Base-by-base conservation (phyloP, 2,113 vertebrate genomes). In the Mesocricetus auratus region DNA sequence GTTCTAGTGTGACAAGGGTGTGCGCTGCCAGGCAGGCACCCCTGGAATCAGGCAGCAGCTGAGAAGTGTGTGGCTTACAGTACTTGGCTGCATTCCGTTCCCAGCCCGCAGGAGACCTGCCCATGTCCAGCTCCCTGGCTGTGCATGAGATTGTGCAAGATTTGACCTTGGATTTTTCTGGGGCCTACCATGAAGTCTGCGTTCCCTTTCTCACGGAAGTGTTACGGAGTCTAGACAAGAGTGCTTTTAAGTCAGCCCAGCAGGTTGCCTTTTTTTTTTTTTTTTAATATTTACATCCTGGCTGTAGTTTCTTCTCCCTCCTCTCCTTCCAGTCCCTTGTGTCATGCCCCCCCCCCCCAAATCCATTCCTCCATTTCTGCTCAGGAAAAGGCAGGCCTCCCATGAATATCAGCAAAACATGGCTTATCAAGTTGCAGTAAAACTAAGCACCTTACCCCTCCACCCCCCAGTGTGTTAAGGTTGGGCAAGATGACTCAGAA, bases 111-210 rank as follows among this genome's bases (percentile, higher is more conserved):
- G 64, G 53, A 29, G 64, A 31, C 24, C 1, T 1, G 33, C 58
- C 29, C n/a, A n/a, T 31, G 7, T 33, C 45, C 62, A 1, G 13
- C 77, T 56, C 24, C 64, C 7, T 0, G 2, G 24, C n/a, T 83
- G 56, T 17, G n/a, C 24, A 21, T 0, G n/a, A 24, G 66, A 17
- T 50, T 17, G 16, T 24, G 69, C 24, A 73, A 16, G 64, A 2
- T 42, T 53, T 50, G 60, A 21, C 19, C 62, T 33, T 0, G 0
- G 0, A 24, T n/a, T 74, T 58, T 47, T 36, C 58, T 53, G 8
- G 0, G 17, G 50, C 26, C 31, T 26, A 19, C 19, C 15, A 16
- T 24, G 45, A 42, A 73, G 91, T 17, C n/a, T 0, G 1, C 4
- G n/a, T 15, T 66, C 3, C 19, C 29, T 24, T 39, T 78, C 71